Base-by-base conservation (phyloP, 2,888 invertebrate species). In the Luperina nickerlii region DNA sequence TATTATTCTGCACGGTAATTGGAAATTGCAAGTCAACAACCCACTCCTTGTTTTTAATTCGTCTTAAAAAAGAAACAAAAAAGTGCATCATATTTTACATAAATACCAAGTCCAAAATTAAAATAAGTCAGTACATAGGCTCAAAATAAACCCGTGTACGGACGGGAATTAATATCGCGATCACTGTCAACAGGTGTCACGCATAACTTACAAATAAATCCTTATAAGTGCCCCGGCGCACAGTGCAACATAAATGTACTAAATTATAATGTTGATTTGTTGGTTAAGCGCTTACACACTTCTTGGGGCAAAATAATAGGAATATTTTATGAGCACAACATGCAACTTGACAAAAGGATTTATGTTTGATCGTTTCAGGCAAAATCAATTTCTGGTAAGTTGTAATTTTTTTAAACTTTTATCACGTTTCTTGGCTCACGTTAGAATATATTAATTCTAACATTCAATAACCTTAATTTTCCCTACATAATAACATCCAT, bases 171-270 rank as follows among this genome's bases (percentile, higher is more conserved):
- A 89, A 85, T 82, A 82, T 83, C 75, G 75, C 82, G 87, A 87
- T 84, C 83, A 81, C 76, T 84, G 86, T 88, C 90, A 88, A 87
- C 90, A 90, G 87, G 89, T 89, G 91, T 86, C 88, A 67, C 72
- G 57, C 76, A 87, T 88, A 85, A 90, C 84, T 88, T 90, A 88
- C 79, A 32, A 82, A 76, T 80, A 87, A 89, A 87, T 89, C 87
- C 85, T 69, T 85, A 82, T 86, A 87, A 86, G 87, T 79, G 83
- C 79, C 81, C 70, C 78, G 57, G 74, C 65, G 24, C 79, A 83
- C 82, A 24, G 76, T 62, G 77, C 79, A 70, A 83, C 78, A 85
- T 78, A 81, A 75, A 75, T 27, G 74, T 54, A 85, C 82, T 86
- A 75, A 85, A 86, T 86, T 86, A 76, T 86, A 67, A 77, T 79